These are phyloP conservation scores for Polia nebulosa DNA, from an alignment of 2,888 invertebrate species.

Conservation along the genomic window DNA sequence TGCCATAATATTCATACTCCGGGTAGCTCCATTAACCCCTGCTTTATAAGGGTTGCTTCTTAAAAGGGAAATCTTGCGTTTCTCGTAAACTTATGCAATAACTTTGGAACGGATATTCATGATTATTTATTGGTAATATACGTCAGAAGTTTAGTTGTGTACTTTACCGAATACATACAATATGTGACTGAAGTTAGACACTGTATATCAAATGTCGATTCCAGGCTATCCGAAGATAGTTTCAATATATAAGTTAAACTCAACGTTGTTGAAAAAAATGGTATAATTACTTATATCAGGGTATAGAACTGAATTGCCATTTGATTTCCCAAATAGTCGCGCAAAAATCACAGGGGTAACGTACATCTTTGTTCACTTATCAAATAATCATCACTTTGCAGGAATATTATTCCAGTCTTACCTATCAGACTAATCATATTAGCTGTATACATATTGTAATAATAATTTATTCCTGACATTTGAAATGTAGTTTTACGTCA, in stretches of 20 bases:
- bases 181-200: conserved; percentile 6
- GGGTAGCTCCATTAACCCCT: conserved; percentile 75
- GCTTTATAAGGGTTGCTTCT: conserved; percentile 72
- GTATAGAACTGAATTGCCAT: no score
- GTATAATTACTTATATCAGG: no score
- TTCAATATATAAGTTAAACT: not conserved
- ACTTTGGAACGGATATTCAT: conserved; percentile 56
- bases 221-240: no score
- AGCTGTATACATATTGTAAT: no score
- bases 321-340: no score
- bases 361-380: no score
- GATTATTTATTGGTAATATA: conserved; percentile 64
- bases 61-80: conserved; percentile 62
- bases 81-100: conserved; percentile 58
- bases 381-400: no score
- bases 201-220: not conserved
- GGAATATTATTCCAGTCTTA: no score
- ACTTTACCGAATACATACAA: conserved; percentile 6
- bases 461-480: no score
- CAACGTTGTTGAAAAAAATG: not conserved
- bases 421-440: no score
- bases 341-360: no score
- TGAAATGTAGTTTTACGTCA: no score
- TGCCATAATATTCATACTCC: conserved; percentile 80
- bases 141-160: conserved; percentile 44